Conservation (phyloP, 2,797 vertebrate genomes). For the Semaprochilodus insignis region DNA sequence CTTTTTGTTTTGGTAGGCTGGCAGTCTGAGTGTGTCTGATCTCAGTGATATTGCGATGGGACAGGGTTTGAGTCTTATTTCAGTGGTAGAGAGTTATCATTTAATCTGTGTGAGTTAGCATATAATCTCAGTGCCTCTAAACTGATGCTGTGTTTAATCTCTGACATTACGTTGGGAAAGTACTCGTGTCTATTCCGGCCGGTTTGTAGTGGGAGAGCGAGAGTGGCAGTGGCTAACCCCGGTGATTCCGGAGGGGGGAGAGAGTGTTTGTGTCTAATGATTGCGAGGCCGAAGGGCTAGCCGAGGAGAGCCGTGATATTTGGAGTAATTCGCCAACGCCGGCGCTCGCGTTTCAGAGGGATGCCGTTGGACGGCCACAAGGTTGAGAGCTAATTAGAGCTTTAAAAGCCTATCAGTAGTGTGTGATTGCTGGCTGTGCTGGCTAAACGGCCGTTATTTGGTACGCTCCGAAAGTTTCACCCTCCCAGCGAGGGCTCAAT, state of each 20-base stretch:
- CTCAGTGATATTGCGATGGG: neutral
- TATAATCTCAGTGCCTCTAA: constrained; percentile 19
- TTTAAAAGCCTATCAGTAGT: constrained; percentile 67
- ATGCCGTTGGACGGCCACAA: constrained; percentile 61
- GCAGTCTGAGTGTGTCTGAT: neutral
- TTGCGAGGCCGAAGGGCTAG: constrained; percentile 41
- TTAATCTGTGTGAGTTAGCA: neutral
- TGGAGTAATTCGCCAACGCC: constrained; percentile 61
- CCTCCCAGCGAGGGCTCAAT: constrained; percentile 55
- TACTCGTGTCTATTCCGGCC: neutral
- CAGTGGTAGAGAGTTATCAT: neutral
- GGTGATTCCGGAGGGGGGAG: neutral
- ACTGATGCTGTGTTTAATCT: constrained; percentile 24
- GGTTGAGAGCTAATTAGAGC: constrained; percentile 68
- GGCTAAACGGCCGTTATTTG: constrained; percentile 58
- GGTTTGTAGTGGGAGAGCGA: constrained; percentile 18
- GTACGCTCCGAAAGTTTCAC: constrained; percentile 56
- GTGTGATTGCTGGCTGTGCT: constrained; percentile 57
- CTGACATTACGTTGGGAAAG: constrained; percentile 22
- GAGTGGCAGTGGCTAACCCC: constrained; percentile 16
- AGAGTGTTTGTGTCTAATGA: constrained; percentile 49
- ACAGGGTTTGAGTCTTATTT: constrained; percentile 31
- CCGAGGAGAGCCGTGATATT: constrained; percentile 55
- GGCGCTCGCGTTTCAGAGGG: constrained; percentile 53
- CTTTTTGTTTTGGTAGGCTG: neutral